Evolutionary conservation across 1,140 invertebrate species (phyloP).

Genomic region (Drosophila sp.): DNA sequence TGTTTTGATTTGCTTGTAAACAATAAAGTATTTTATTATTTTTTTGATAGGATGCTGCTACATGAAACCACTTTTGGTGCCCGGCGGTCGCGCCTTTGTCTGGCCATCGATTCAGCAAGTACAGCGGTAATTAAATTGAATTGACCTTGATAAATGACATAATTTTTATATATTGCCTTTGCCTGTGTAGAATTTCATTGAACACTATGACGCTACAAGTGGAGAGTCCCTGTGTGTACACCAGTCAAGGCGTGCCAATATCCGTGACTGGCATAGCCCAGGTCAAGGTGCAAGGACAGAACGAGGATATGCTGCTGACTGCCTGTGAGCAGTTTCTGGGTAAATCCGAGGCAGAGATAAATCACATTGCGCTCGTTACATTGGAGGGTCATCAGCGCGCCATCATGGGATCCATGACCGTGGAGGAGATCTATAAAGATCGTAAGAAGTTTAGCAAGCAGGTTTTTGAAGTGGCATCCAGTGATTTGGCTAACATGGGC

Average conservation of each 20-base stretch:
- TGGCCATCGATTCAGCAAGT: slow-evolving; percentile 98
- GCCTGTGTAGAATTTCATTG: slow-evolving; percentile 91
- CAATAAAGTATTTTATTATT: slow-evolving; percentile 25
- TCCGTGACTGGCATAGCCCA: slow-evolving; percentile 98
- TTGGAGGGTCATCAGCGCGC: slow-evolving; percentile 98
- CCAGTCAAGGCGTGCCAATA: slow-evolving; percentile 97
- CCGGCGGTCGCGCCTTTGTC: slow-evolving; percentile 98
- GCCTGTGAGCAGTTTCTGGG: slow-evolving; percentile 99
- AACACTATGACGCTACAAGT: slow-evolving; percentile 98
- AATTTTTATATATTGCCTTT: slow-evolving; percentile 9
- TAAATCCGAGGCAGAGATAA: slow-evolving; percentile 95
- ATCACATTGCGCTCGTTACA: slow-evolving; percentile 96
- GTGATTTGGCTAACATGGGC: slow-evolving; percentile 98
- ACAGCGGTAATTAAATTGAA: slow-evolving; percentile 89
- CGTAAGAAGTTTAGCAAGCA: slow-evolving; percentile 99
- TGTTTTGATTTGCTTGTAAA: slow-evolving; percentile 62
- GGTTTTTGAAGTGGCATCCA: slow-evolving; percentile 97
- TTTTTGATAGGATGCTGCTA: slow-evolving; percentile 93
- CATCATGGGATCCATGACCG: slow-evolving; percentile 99
- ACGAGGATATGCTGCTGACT: slow-evolving; percentile 97
- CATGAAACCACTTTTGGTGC: slow-evolving; percentile 94
- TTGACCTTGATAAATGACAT: slow-evolving; percentile 29
- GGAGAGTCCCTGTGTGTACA: slow-evolving; percentile 96
- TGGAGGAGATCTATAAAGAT: slow-evolving; percentile 99
- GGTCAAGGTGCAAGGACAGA: slow-evolving; percentile 99